Evolutionary conservation across 2,113 vertebrate genomes (phyloP).

Genomic region (Cricetomys ansorgei): DNA sequence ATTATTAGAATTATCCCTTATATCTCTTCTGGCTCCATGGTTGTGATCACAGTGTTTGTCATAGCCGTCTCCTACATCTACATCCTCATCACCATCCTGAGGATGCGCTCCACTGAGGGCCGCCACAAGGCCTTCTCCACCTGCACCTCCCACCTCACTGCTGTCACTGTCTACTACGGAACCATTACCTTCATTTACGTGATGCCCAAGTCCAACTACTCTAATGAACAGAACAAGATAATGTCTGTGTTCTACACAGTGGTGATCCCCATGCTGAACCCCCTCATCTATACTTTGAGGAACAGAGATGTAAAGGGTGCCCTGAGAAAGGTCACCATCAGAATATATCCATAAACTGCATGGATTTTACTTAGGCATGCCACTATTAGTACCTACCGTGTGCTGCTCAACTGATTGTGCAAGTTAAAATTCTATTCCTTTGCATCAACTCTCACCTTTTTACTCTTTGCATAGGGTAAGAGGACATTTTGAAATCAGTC

Average conservation of each 20-base stretch:
- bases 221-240: slow-evolving; percentile 13
- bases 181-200: slow-evolving; percentile 38
- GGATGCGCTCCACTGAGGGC: neutral
- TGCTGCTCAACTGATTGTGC: neutral
- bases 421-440: neutral
- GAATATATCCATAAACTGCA: neutral
- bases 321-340: neutral
- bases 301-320: slow-evolving; percentile 49
- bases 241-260: slow-evolving; percentile 47
- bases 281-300: slow-evolving; percentile 52
- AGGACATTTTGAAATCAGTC: neutral
- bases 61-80: neutral
- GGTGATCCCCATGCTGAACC: slow-evolving; percentile 55
- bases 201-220: slow-evolving; percentile 54
- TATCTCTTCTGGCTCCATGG: slow-evolving; percentile 54
- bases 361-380: neutral
- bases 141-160: slow-evolving; percentile 51
- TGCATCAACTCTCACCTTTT: neutral
- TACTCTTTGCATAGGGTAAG: neutral
- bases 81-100: slow-evolving; percentile 22
- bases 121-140: slow-evolving; percentile 44
- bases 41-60: slow-evolving; percentile 8
- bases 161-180: slow-evolving; percentile 38
- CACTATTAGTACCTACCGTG: neutral
- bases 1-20: slow-evolving; percentile 60